phyloP scores from a whole-genome alignment of 2,888 invertebrate species.

The Microctonus aethiopoides region DNA sequence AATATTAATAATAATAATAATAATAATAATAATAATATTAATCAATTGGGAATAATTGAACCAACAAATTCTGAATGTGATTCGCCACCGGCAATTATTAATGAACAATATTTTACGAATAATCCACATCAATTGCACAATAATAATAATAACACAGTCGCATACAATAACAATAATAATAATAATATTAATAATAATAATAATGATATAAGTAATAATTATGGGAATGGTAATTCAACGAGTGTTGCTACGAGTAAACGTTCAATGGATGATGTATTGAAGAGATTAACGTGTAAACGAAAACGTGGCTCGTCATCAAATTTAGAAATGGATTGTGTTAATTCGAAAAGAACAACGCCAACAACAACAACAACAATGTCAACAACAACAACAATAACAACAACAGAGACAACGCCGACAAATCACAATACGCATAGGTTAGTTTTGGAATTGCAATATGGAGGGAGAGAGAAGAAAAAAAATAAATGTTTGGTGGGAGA shows the following conservation, averaged over 20 bases:
- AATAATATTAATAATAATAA: slow-evolving; percentile 70
- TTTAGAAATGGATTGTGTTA: slow-evolving; percentile 78
- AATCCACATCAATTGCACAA: slow-evolving; percentile 62
- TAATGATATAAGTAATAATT: slow-evolving; percentile 65
- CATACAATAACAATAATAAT: slow-evolving; percentile 71
- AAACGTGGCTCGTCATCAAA: slow-evolving; percentile 80
- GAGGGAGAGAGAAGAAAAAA: background rate
- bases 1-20: background rate
- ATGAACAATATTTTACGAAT: slow-evolving; percentile 71
- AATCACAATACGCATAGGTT: slow-evolving; percentile 65
- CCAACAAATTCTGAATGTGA: slow-evolving; percentile 75
- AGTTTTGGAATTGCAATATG: slow-evolving; percentile 41
- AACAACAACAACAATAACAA: slow-evolving; percentile 38
- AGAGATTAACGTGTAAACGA: slow-evolving; percentile 87
- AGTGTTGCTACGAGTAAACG: slow-evolving; percentile 75
- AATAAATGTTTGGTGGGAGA: background rate
- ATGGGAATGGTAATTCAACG: slow-evolving; percentile 68
- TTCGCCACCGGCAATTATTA: slow-evolving; percentile 75
- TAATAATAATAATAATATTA: background rate
- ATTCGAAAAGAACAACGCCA: background rate
- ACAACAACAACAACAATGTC: slow-evolving; percentile 68
- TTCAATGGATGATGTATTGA: slow-evolving; percentile 92
- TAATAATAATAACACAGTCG: slow-evolving; percentile 62
- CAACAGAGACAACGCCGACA: slow-evolving; percentile 56
- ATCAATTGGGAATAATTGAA: slow-evolving; percentile 64